phyloP scores from a whole-genome alignment of 2,797 vertebrate genomes.

The Thunnus albacares region DNA sequence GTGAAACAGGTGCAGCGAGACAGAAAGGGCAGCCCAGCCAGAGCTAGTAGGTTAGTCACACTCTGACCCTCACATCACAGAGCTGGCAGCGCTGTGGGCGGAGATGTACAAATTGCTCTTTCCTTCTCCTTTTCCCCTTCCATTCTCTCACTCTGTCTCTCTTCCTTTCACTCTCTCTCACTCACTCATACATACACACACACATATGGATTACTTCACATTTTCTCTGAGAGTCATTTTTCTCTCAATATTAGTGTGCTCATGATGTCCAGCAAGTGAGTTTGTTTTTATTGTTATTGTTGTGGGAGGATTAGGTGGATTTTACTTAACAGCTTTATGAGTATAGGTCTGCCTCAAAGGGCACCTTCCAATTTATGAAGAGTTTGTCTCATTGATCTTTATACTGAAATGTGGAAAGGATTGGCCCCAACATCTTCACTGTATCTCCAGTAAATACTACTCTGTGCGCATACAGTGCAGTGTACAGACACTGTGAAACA shows the following conservation, averaged over 20 bases:
- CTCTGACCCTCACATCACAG: conserved; percentile 75
- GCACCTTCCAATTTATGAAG: conserved; percentile 1
- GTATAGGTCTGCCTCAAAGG: conserved; percentile 7
- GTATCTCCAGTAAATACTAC: background rate
- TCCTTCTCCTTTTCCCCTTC: conserved; percentile 39
- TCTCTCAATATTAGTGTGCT: conserved; percentile 1
- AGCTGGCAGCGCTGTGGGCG: conserved; percentile 69
- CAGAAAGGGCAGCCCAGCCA: conserved; percentile 88
- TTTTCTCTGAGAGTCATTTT: background rate
- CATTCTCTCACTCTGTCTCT: conserved; percentile 23
- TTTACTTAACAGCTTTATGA: conserved; percentile 35
- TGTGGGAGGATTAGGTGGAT: conserved; percentile 21
- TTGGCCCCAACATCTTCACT: background rate
- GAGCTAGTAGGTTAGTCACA: conserved; percentile 76
- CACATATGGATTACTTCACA: background rate
- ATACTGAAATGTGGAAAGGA: background rate
- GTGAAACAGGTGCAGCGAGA: conserved; percentile 89
- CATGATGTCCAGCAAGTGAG: background rate
- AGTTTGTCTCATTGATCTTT: conserved; percentile 38
- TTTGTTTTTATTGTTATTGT: conserved; percentile 31
- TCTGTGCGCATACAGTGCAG: background rate
- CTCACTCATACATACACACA: conserved; percentile 6
- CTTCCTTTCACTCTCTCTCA: conserved; percentile 29
- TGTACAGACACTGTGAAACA: background rate
- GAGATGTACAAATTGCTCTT: conserved; percentile 74